These are phyloP conservation scores for Cinclus mexicanus DNA, from an alignment of 2,113 vertebrate species.

Conservation along the genomic window DNA sequence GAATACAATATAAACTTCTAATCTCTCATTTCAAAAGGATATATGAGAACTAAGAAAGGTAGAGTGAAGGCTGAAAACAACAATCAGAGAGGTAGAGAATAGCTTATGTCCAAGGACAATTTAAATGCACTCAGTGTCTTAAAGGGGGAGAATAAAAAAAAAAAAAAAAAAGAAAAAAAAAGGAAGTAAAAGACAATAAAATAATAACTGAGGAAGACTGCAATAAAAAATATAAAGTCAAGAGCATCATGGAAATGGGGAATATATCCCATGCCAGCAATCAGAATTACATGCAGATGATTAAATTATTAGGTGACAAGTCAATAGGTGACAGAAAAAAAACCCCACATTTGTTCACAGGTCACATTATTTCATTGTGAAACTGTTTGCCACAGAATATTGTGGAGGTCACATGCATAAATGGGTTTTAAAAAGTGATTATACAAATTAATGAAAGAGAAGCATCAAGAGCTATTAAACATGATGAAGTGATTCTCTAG, in stretches of 20 bases:
- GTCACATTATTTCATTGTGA: neutral
- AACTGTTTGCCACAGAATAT: neutral
- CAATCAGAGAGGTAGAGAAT: neutral
- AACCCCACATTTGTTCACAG: neutral
- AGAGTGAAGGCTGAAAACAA: neutral
- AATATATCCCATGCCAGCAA: neutral
- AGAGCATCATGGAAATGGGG: neutral
- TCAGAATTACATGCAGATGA: neutral
- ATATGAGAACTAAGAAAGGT: neutral
- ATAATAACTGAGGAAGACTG: neutral
- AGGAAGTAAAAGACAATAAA: neutral
- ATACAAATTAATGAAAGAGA: constrained; percentile 27
- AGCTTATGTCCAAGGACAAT: neutral
- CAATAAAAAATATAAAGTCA: neutral
- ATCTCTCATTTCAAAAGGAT: constrained; percentile 44
- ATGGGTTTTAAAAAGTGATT: neutral
- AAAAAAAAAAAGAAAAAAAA: neutral
- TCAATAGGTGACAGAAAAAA: neutral
- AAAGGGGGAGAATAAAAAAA: neutral
- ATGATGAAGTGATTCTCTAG: neutral
- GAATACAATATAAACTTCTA: constrained; percentile 27
- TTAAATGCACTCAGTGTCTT: neutral
- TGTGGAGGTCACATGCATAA: neutral
- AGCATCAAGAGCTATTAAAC: neutral
- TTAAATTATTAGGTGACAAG: neutral